phyloP scores from a whole-genome alignment of 2,888 invertebrate genomes.

The Heliconius charithonia region DNA sequence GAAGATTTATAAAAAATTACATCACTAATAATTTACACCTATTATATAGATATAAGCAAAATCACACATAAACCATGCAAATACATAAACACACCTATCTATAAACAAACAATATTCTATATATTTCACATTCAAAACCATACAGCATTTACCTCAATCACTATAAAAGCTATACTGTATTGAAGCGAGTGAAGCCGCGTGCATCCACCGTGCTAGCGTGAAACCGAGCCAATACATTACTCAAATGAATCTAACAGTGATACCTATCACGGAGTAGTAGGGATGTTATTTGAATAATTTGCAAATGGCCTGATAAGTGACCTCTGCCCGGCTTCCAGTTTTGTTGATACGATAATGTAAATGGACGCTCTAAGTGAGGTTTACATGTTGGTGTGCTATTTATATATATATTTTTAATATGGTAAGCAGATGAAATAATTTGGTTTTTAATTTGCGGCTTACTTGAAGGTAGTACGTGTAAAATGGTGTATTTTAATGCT shows the following conservation, averaged over 20 bases:
- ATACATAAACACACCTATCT: not conserved
- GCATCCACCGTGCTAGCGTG: not conserved
- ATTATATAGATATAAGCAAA: not conserved
- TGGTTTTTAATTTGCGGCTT: no score
- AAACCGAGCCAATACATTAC: constrained; percentile 35
- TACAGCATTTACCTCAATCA: constrained; percentile 13
- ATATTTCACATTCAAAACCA: not conserved
- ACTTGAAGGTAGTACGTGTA: no score
- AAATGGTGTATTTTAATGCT: no score
- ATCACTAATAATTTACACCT: no score
- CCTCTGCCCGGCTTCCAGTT: constrained; percentile 48
- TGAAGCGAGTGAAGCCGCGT: constrained; percentile 7
- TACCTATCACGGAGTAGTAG: constrained; percentile 37
- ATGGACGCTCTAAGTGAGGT: constrained; percentile 43
- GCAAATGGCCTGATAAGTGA: constrained; percentile 47
- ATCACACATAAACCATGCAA: no score
- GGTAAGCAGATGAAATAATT: not conserved
- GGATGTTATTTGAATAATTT: constrained; percentile 42
- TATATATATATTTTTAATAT: not conserved
- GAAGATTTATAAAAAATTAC: no score
- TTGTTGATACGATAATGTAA: constrained; percentile 49
- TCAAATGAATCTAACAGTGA: constrained; percentile 36
- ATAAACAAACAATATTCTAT: no score
- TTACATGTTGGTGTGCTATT: constrained; percentile 43
- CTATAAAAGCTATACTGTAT: constrained; percentile 13